Base-by-base conservation (phyloP, 1,140 invertebrate genomes). In the Bombus waltoni region DNA sequence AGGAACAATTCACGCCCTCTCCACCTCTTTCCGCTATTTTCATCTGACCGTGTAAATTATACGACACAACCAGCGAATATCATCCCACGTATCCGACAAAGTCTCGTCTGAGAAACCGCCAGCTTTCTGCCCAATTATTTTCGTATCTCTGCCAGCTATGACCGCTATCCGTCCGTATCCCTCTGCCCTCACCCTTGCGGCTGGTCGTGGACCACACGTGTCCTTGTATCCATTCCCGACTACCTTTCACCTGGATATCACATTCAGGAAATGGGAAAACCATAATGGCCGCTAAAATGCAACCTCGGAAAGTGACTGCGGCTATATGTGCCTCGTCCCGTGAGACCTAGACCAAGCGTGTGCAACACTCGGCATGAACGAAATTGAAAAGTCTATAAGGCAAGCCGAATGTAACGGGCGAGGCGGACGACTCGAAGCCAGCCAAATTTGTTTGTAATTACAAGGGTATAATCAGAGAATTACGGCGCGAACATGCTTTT, bases 331-430 rank as follows among this genome's bases (percentile, higher is more conserved):
- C 10, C 80, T 77, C 62, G n/a, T 89, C 65, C 74, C 22, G 38
- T n/a, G n/a, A n/a, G n/a, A n/a, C n/a, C n/a, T n/a, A n/a, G 5
- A 53, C n/a, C 9, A 3, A 5, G 35, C n/a, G n/a, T 6, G 25
- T 42, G 65, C 32, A 66, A 79, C 65, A 68, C 62, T 28, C 74
- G 40, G 59, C 32, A 40, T 38, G 70, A 87, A 78, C 82, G 68
- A 85, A 90, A 90, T 90, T 87, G 89, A 82, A 90, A 90, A 85
- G 81, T 86, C 84, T 79, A 82, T 89, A 87, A 89, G 81, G 74
- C 77, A 53, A 84, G 78, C 40, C 81, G 62, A 71, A 68, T 73
- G 38, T 81, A 87, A 83, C 71, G 81, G 76, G 81, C 78, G 81
- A 83, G 53, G 44, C 65, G 65, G 65, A 35, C 47, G 28, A 71